phyloP scores from a whole-genome alignment of 1,140 invertebrate genomes.

The Zaprionus lachaisei region DNA sequence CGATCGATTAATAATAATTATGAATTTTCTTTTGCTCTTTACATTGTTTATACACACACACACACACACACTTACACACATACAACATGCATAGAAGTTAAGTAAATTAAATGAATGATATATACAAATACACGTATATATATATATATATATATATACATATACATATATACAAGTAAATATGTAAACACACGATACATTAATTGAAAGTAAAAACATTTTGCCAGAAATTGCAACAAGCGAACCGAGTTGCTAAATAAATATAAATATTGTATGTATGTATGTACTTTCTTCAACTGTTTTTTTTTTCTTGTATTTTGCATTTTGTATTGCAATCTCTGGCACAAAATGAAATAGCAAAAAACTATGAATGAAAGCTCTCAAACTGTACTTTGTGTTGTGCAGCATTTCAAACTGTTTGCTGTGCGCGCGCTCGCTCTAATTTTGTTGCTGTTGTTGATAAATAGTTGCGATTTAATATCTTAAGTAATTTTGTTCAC shows the following conservation, averaged over 20 bases:
- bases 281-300: neutral
- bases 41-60: constrained; percentile 39
- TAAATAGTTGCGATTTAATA: constrained; percentile 39
- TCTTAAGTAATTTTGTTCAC: constrained; percentile 38
- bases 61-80: constrained; percentile 23
- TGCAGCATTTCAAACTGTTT: constrained; percentile 42
- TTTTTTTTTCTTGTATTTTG: constrained; percentile 18
- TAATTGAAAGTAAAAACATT: constrained; percentile 15
- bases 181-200: constrained; percentile 10
- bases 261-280: constrained; percentile 15
- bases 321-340: constrained; percentile 34
- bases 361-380: constrained; percentile 22
- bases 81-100: constrained; percentile 59
- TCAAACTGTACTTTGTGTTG: constrained; percentile 41
- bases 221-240: constrained; percentile 34
- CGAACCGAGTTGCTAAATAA: constrained; percentile 14
- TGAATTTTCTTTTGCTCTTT: constrained; percentile 43
- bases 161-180: constrained; percentile 33
- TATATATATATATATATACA: constrained; percentile 22
- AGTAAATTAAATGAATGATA: constrained; percentile 73
- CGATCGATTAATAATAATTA: constrained; percentile 59
- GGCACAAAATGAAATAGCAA: constrained; percentile 26
- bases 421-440: constrained; percentile 29
- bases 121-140: constrained; percentile 51
- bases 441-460: constrained; percentile 47